phyloP scores from a whole-genome alignment of 2,113 vertebrate genomes.

The Machaerirhynchus nigripectus region DNA sequence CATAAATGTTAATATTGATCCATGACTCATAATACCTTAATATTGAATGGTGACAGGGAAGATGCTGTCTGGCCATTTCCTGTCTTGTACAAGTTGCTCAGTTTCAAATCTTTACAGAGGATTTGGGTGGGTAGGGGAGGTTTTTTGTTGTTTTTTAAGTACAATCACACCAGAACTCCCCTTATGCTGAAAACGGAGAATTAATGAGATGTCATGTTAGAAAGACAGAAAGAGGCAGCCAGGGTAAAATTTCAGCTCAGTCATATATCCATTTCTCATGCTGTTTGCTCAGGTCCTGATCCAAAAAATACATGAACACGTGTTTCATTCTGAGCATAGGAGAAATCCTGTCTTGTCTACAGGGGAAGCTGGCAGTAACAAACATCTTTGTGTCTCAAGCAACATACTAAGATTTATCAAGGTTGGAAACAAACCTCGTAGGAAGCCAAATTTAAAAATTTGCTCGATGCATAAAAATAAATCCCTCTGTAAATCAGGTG shows the following conservation, averaged over 20 bases:
- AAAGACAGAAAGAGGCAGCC: not conserved
- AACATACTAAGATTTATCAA: not conserved
- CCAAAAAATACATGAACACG: not conserved
- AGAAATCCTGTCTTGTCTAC: not conserved
- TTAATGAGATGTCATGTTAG: not conserved
- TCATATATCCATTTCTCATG: not conserved
- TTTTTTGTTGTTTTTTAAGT: not conserved
- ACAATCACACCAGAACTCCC: not conserved
- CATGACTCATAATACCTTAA: not conserved
- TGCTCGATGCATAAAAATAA: not conserved
- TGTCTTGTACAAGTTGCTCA: not conserved
- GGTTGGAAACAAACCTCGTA: not conserved
- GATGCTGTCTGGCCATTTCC: not conserved
- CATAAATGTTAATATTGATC: not conserved
- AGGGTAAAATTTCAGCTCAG: not conserved
- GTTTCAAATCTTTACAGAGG: not conserved
- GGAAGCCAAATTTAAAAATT: not conserved
- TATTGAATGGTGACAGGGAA: not conserved
- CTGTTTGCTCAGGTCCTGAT: not conserved
- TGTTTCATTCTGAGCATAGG: not conserved
- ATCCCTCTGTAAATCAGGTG: not conserved
- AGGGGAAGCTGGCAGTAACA: not conserved
- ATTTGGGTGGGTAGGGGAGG: fast-evolving
- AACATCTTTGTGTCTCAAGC: not conserved
- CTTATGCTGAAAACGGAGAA: not conserved